Base-by-base conservation (phyloP, 2,113 vertebrate genomes). In the Nannospalax galili region DNA sequence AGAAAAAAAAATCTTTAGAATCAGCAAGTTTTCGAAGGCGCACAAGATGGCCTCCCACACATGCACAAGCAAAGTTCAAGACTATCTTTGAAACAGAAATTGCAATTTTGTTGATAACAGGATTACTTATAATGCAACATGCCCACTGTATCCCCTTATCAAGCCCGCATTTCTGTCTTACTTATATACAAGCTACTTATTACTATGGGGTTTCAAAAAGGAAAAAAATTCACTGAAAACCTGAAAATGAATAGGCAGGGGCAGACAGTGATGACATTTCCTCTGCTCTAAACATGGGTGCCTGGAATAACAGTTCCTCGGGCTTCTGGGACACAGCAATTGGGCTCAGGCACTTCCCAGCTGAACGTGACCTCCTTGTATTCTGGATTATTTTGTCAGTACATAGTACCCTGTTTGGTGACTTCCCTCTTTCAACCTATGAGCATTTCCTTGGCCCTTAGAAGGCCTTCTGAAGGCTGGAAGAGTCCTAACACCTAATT, bases 11-110 rank as follows among this genome's bases (percentile, higher is more conserved):
- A 42, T 40, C 88, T 96, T 97, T 65, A 93, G 92, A 67, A 96
- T 95, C 95, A 97, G 93, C 95, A 97, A 65, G 32, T 89, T 96
- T 80, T 42, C 28, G 56, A 92, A 95, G 56, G 40, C 92, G 52
- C 79, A 74, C 62, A 87, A 73, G 86, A 91, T 84, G 89, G 67
- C 86, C 84, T 95, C 89, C 92, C 79, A 92, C 82, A 93, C 52
- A 74, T 37, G 65, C 30, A 79, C 35, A 89, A 88, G 75, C 26
- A 81, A 69, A 67, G 70, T 60, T 92, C 64, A 92, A 88, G 77
- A 30, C 58, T 97, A 94, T 94, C 78, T 84, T 42, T 79, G 58
- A 40, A 70, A 91, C 45, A 77, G 84, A 91, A 52, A 89, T 42
- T 64, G 58, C 45, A 37, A 52, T 85, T 92, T 93, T 92, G 82